Conservation (phyloP, 2,113 vertebrate species). For the Muscicapa adusta region DNA sequence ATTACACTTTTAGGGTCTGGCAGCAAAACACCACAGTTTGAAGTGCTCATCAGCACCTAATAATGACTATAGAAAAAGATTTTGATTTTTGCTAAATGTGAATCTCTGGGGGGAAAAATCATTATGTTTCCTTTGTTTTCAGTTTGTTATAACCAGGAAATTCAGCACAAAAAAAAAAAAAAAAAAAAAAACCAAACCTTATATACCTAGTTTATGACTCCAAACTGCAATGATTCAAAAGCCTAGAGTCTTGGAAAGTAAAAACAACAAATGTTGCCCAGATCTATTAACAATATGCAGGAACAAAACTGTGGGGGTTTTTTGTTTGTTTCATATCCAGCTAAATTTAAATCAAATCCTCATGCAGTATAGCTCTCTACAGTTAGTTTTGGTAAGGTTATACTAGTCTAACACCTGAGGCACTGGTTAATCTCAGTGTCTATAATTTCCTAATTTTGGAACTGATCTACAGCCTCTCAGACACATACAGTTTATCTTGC, state of each 20-base stretch:
- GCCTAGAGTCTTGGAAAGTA: slow-evolving; percentile 15
- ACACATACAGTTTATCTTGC: not conserved
- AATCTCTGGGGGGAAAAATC: not conserved
- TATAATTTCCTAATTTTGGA: not conserved
- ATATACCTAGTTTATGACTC: not conserved
- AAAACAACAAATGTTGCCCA: slow-evolving; percentile 19
- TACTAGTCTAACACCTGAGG: not conserved
- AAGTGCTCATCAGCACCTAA: slow-evolving; percentile 54
- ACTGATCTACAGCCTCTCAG: not conserved
- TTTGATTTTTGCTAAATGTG: slow-evolving; percentile 52
- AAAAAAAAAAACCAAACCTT: not conserved
- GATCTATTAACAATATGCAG: not conserved
- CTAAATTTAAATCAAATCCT: slow-evolving; percentile 4
- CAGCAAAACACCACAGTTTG: slow-evolving; percentile 49
- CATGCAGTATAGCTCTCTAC: not conserved
- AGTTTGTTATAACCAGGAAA: not conserved
- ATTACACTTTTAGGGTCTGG: slow-evolving; percentile 52
- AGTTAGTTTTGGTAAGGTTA: not conserved
- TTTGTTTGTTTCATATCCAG: not conserved
- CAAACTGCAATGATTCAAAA: slow-evolving; percentile 4
- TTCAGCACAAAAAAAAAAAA: not conserved
- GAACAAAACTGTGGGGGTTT: not conserved
- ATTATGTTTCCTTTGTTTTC: slow-evolving; percentile 37
- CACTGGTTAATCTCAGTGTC: not conserved
- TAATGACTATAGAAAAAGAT: slow-evolving; percentile 25